A percentile compares a stretch with the other conserved stretches of the same genome.
Evolutionary conservation across 2,797 vertebrate species (phyloP).

Genomic region (Sternotherus odoratus): DNA sequence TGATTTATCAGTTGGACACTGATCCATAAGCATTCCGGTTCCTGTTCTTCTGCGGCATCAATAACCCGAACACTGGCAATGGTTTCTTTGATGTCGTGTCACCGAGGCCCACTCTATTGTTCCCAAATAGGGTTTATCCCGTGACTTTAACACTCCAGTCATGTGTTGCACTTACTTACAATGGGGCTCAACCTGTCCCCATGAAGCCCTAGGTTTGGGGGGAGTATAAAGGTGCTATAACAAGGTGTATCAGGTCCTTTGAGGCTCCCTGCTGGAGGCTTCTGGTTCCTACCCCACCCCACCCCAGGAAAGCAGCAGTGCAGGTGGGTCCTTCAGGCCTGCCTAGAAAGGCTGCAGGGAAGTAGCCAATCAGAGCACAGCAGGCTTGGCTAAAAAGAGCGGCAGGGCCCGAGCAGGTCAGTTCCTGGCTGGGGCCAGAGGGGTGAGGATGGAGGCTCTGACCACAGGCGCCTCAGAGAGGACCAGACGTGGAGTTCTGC

Average conservation of each 20-base stretch:
- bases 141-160: neutral
- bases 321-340: neutral
- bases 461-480: neutral
- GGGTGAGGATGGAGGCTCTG: too few species aligned
- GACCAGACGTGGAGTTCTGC: neutral
- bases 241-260: too few species aligned
- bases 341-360: neutral
- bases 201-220: too few species aligned
- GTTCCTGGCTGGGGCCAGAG: neutral
- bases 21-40: fast-evolving
- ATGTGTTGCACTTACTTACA: neutral
- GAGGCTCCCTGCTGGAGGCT: too few species aligned
- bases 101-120: fast-evolving
- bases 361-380: neutral
- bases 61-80: fast-evolving
- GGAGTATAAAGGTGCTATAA: too few species aligned
- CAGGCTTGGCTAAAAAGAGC: neutral
- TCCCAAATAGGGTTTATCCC: neutral
- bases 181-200: too few species aligned
- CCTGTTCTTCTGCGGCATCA: neutral
- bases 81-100: neutral
- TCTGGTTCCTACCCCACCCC: too few species aligned
- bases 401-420: neutral
- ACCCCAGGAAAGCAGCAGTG: too few species aligned
- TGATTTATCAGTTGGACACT: neutral